Evolutionary conservation across 2,113 vertebrate genomes (phyloP), one percentile per base, ranked within the genome.

Genomic region (Pterocles orientalis): DNA sequence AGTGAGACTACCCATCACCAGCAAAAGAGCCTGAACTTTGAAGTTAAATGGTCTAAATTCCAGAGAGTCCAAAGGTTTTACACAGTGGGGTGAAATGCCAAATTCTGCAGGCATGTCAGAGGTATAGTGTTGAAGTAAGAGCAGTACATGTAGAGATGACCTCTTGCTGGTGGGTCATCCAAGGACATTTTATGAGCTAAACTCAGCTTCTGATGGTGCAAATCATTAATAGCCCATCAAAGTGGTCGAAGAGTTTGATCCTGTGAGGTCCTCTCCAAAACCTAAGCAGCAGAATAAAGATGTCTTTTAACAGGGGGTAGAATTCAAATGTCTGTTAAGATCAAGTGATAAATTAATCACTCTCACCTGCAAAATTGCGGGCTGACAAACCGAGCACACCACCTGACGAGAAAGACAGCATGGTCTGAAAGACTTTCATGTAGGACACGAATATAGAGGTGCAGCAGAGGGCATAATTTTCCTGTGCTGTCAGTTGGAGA

Each of bases 41-140:
- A 91, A 88, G 85, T 79, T 19, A 68, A 81, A 75, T 64, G 68
- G 24, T 56, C 76, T 79, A 71, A 81, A 86, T 96, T 92, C 90
- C 93, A 45, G 72, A 21, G 43, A 88, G 18, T 92, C 85, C 72
- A 26, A 88, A 64, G 34, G 29, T 86, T 92, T 92, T 92, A 57
- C 69, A 47, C 41, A 58, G 28, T 48, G 25, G n/a, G 80, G 57
- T 24, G 62, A 89, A 96, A 92, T 72, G 77, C 91, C 73, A 82
- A 69, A 43, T 92, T 82, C 90, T 48, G 43, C 50, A 45, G 90
- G 58, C 39, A 1, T 39, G 41, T 6, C 25, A 75, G 77, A 82
- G 70, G 45, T 76, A 51, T 2, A 79, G 61, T 17, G 28, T 12
- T 89, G 83, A 69, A 53, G 76, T 61, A 19, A 92, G 36, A 72